phyloP scores from a whole-genome alignment of 1,140 invertebrate species.

The Zeugodacus cucurbitae region DNA sequence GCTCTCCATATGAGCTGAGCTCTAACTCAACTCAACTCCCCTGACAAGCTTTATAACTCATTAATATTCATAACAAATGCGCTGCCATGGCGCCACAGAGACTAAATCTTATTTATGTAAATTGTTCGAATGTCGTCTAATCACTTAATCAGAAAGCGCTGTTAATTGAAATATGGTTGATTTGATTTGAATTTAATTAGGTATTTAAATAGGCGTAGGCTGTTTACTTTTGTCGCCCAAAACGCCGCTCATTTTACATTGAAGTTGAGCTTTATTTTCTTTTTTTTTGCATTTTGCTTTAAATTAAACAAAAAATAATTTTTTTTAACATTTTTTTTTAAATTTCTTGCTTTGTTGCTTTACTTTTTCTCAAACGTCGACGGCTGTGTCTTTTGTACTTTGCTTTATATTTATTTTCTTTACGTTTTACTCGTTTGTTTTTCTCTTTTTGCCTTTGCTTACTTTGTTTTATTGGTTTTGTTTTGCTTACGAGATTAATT shows the following conservation, averaged over 20 bases:
- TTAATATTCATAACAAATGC: slow-evolving; percentile 9
- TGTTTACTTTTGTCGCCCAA: background rate
- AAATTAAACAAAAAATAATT: background rate
- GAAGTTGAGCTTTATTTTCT: background rate
- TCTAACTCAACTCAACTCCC: background rate
- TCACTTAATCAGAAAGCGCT: slow-evolving; percentile 35
- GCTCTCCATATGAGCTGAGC: background rate
- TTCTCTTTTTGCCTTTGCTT: slow-evolving; percentile 18
- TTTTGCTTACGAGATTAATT: slow-evolving; percentile 29
- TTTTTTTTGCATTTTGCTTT: background rate
- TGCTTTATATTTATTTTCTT: background rate
- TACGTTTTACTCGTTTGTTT: background rate
- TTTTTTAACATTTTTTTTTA: background rate
- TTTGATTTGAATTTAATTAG: slow-evolving; percentile 34
- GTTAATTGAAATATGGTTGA: background rate
- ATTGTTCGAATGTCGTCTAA: slow-evolving; percentile 25
- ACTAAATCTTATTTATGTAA: slow-evolving; percentile 36
- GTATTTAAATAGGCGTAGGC: slow-evolving; percentile 11
- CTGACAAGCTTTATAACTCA: background rate
- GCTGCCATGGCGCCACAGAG: background rate
- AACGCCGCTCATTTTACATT: background rate
- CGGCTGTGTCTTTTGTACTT: background rate
- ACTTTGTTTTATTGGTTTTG: background rate
- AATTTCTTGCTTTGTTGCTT: too few species aligned
- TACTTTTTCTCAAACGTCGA: too few species aligned